Conservation (phyloP, 2,113 vertebrate genomes). For the Galbula dea region DNA sequence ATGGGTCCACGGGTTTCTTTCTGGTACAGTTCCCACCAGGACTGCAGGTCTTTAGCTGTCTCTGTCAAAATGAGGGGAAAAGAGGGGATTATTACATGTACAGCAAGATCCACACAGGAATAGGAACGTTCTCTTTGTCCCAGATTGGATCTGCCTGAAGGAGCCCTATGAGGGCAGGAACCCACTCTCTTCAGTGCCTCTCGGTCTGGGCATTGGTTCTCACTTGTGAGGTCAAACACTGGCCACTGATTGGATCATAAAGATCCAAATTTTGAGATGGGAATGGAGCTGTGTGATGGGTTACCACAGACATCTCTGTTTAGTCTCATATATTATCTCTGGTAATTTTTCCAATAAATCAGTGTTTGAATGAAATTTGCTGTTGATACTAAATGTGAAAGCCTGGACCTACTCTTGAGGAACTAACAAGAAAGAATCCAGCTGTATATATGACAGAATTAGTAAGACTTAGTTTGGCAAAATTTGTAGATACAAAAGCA, state of each 20-base stretch:
- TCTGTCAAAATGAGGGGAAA: not conserved
- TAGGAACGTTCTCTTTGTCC: not conserved
- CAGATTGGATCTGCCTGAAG: not conserved
- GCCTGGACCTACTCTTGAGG: not conserved
- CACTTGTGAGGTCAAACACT: accelerated
- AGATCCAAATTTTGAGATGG: not conserved
- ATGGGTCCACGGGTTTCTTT: accelerated
- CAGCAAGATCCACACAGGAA: not conserved
- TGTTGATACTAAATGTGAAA: not conserved
- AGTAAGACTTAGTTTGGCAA: not conserved
- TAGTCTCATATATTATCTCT: not conserved
- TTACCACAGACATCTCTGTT: not conserved
- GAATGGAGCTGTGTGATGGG: not conserved
- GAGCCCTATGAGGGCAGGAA: not conserved
- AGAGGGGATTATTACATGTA: not conserved
- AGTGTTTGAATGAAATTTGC: not conserved
- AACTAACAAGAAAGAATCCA: not conserved
- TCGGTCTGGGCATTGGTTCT: accelerated
- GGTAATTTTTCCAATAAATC: slow-evolving; percentile 6
- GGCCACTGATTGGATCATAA: not conserved
- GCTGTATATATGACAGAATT: not conserved
- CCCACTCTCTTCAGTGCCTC: not conserved
- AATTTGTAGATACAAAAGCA: not conserved
- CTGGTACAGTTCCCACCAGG: not conserved
- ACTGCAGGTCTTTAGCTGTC: not conserved